Evolutionary conservation across 2,797 vertebrate species (phyloP), one percentile per base, ranked within the genome.

Genomic region (Eulemur mongoz): DNA sequence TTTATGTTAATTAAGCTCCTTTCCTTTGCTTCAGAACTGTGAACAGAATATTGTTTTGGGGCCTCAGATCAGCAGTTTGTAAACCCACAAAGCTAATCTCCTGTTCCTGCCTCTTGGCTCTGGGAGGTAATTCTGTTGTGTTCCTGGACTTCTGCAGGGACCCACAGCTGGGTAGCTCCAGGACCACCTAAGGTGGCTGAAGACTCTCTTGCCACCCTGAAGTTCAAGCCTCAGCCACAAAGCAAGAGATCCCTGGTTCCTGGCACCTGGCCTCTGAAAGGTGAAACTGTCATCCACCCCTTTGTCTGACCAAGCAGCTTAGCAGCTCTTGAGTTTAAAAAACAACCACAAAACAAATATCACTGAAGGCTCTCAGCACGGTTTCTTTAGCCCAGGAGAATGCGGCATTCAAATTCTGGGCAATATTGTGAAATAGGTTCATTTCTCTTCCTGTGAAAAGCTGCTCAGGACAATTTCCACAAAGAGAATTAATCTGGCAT

Each of bases 241-340:
- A 84, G 45, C 54, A 81, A 90, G 75, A 85, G 27, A 22, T 38
- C 48, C 7, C 57, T 59, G 25, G 32, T 38, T 83, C 48, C 38
- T 79, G 91, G 89, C n/a, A 78, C 72, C 22, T 57, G n/a, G 35
- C 20, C 45, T 84, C 61, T 45, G 30, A 40, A 48, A 73, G 87
- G 72, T 54, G 67, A 94, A 94, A 86, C 4, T 43, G 22, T 78
- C 91, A 79, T 43, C 67, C 78, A 57, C 27, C 15, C 35, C 63
- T 76, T 80, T 86, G 69, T 93, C 83, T 83, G 50, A 50, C 75
- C 50, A 61, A 32, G 48, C 32, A 88, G 81, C 54, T 75, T 54
- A 40, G 27, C 4, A 27, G n/a, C 63, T 8, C 89, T 82, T 59
- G n/a, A 88, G 50, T 93, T 93, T 94, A 93, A 95, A 79, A 14